Percentiles rank a stretch among this genome's conserved stretches.
These are phyloP conservation scores for Phylloscopus trochilus DNA, from an alignment of 2,113 vertebrate genomes.

Conservation along the genomic window DNA sequence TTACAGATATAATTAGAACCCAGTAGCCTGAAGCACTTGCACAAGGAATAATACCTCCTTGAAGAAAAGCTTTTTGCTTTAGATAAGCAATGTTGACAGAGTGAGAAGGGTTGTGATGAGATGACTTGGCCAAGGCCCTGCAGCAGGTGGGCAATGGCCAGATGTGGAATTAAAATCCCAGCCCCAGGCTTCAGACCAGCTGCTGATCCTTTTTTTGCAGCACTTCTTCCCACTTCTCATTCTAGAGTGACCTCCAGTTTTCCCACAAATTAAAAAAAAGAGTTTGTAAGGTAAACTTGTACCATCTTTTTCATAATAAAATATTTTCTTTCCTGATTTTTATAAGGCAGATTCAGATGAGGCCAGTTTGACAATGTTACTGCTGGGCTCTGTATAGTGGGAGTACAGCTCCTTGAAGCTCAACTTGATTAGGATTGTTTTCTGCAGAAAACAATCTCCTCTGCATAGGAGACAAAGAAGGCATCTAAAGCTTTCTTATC, in stretches of 20 bases:
- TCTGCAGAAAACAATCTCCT: background rate
- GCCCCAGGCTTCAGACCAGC: background rate
- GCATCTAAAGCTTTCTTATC: background rate
- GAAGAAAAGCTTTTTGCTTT: background rate
- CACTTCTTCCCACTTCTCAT: background rate
- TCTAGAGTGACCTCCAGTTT: background rate
- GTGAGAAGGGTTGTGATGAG: background rate
- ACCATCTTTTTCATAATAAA: rapidly evolving
- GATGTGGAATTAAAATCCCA: background rate
- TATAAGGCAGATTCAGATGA: background rate
- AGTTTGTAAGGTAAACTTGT: background rate
- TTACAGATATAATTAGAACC: background rate
- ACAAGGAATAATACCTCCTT: background rate
- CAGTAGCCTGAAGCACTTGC: background rate
- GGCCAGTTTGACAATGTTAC: background rate
- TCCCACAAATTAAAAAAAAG: background rate
- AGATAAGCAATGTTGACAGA: background rate
- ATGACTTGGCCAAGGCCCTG: background rate
- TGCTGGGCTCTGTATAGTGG: background rate
- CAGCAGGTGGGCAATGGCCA: rapidly evolving
- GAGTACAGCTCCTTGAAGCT: background rate
- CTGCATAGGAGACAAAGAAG: background rate
- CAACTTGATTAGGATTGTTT: background rate
- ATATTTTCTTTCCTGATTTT: background rate
- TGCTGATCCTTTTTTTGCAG: background rate